Evolutionary conservation across 2,888 invertebrate genomes (phyloP), one percentile per base, ranked within the genome.

Genomic region (Lasioglossum malachurum): DNA sequence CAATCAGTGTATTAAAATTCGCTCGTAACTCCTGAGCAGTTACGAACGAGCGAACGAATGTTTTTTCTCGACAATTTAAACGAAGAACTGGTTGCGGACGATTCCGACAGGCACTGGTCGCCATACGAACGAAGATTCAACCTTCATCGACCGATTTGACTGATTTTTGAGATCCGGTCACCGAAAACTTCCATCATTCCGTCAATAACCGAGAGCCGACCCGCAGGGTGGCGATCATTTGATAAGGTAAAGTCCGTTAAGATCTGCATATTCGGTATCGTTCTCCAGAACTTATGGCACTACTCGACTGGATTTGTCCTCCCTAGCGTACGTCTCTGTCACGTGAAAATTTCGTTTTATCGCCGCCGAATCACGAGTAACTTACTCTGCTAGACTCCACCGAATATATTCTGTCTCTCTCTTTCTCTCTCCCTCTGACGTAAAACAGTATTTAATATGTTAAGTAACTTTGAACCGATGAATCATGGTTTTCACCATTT

Each of bases 151-250:
- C 76, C 89, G 89, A 92, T 94, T 92, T 95, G 94, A 95, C 95
- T 95, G 94, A 95, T 95, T 95, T 95, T 95, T 95, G 94, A 92
- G 94, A 95, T 94, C 92, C 93, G 92, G 95, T 95, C 93, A 93
- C 92, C 93, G 94, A 95, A 97, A 97, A 96, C 97, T 96, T 96
- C 96, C 97, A 97, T 97, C 97, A 97, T 97, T 97, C 97, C 97
- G 97, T 97, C 97, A 96, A 97, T 96, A 97, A 97, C 96, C 96
- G 96, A 96, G 96, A 97, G 96, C 97, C 97, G 96, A 97, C 97
- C 97, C 97, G 97, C 96, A 97, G 97, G 97, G 97, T 97, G 97
- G 97, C 97, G 94, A 94, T 94, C 93, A 92, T 94, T 93, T 90
- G 94, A 94, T 94, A 95, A 95, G 95, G 95, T 95, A 89, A 81